Evolutionary conservation across 2,113 vertebrate species (phyloP).

Genomic region (Tenrec ecaudatus): DNA sequence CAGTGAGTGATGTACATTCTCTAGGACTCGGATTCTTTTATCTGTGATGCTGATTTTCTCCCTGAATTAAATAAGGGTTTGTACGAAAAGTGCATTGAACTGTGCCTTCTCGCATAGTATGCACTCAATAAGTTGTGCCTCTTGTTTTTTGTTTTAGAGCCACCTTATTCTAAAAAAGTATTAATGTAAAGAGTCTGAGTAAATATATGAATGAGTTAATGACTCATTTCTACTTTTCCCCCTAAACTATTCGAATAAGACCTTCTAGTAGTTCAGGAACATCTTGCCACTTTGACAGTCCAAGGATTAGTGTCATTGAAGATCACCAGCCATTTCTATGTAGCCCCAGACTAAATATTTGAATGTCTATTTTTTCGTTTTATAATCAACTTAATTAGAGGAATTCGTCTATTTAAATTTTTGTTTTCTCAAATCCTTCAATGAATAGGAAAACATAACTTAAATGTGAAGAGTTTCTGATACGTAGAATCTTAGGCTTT

Average conservation of each 20-base stretch:
- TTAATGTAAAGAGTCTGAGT: slow-evolving; percentile 8
- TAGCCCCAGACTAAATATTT: slow-evolving; percentile 31
- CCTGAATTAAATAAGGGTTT: slow-evolving; percentile 27
- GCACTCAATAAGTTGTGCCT: background rate
- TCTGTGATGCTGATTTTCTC: slow-evolving; percentile 50
- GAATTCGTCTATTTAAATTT: slow-evolving; percentile 43
- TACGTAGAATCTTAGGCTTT: slow-evolving; percentile 28
- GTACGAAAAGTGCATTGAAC: background rate
- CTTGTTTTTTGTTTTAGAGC: background rate
- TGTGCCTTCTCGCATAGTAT: slow-evolving; percentile 9
- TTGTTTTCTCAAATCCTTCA: slow-evolving; percentile 37
- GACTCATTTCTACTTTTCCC: slow-evolving; percentile 7
- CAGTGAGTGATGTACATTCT: slow-evolving; percentile 10
- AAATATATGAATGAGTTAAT: background rate
- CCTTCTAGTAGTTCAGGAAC: slow-evolving; percentile 27
- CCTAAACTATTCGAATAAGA: background rate
- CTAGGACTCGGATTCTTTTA: slow-evolving; percentile 19
- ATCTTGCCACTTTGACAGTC: background rate
- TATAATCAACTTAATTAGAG: slow-evolving; percentile 52
- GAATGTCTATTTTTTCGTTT: background rate
- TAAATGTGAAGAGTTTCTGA: slow-evolving; percentile 38
- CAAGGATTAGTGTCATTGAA: background rate
- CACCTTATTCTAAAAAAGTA: background rate
- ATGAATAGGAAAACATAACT: slow-evolving; percentile 28
- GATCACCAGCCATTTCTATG: slow-evolving; percentile 10